Conservation (phyloP, 1,140 invertebrate species). For the Zaprionus capensis region DNA sequence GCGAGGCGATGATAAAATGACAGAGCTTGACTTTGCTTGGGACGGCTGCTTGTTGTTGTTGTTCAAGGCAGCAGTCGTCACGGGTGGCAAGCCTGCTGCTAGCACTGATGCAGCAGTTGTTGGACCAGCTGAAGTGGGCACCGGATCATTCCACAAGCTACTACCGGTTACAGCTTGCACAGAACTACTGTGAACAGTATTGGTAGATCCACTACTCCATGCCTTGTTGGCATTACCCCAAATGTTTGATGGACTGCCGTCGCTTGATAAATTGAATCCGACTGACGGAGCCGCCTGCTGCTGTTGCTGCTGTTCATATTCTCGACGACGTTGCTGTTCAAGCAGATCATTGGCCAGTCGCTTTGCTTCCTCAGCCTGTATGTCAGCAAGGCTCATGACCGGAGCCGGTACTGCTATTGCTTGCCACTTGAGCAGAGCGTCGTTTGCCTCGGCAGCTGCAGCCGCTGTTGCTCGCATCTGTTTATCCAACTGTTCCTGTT, state of each 20-base stretch:
- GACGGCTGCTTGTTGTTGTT: constrained; percentile 29
- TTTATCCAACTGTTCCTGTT: constrained; percentile 82
- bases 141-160: constrained; percentile 85
- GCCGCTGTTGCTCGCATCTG: constrained; percentile 83
- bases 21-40: constrained; percentile 23
- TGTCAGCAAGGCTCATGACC: constrained; percentile 92
- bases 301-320: constrained; percentile 85
- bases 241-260: constrained; percentile 54
- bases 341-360: constrained; percentile 85
- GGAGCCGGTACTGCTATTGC: constrained; percentile 84
- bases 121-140: not conserved
- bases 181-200: not conserved
- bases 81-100: constrained; percentile 62
- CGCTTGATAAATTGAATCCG: constrained; percentile 67
- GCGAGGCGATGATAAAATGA: constrained; percentile 44
- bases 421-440: constrained; percentile 89
- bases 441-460: constrained; percentile 83
- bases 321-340: constrained; percentile 85
- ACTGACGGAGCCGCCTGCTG: constrained; percentile 85
- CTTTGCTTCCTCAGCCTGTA: constrained; percentile 93
- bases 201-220: constrained; percentile 55
- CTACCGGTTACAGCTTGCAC: constrained; percentile 32
- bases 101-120: constrained; percentile 56
- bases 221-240: constrained; percentile 72
- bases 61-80: not conserved